Evolutionary conservation across 2,797 vertebrate species (phyloP).

Genomic region (Acrocephalus scirpaceus): DNA sequence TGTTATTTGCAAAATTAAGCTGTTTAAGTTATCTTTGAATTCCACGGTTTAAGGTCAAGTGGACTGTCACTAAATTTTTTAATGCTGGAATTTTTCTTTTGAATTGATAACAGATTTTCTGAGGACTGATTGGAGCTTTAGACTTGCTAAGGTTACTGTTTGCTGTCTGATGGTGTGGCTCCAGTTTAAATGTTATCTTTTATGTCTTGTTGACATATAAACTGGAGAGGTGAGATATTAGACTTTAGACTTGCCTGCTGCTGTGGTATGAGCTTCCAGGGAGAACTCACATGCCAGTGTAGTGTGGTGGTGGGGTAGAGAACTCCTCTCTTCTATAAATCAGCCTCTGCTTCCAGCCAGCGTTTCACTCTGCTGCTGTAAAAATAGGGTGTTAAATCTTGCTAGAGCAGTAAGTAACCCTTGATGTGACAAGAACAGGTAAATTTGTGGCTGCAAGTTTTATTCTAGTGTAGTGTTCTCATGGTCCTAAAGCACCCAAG

Average conservation of each 20-base stretch:
- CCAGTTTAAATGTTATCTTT: not conserved
- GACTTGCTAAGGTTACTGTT: not conserved
- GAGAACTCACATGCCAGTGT: not conserved
- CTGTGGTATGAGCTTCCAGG: not conserved
- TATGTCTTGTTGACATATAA: not conserved
- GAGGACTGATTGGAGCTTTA: not conserved
- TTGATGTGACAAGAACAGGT: not conserved
- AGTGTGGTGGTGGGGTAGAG: not conserved
- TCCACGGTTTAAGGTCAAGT: not conserved
- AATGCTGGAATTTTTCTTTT: not conserved
- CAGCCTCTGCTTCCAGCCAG: not conserved
- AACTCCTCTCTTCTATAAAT: not conserved
- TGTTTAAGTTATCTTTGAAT: not conserved
- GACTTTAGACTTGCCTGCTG: not conserved
- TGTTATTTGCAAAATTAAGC: not conserved
- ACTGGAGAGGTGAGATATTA: not conserved
- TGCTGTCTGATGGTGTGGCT: conserved; percentile 28
- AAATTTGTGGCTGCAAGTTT: not conserved
- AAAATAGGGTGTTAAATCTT: not conserved
- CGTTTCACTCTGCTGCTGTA: not conserved
- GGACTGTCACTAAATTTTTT: not conserved
- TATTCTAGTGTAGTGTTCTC: not conserved
- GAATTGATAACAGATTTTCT: not conserved
- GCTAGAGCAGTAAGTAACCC: not conserved
- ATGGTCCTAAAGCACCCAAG: not conserved